Percentiles rank a stretch among this genome's conserved stretches.
phyloP scores from a whole-genome alignment of 2,797 vertebrate genomes.

The Thunnus albacares region DNA sequence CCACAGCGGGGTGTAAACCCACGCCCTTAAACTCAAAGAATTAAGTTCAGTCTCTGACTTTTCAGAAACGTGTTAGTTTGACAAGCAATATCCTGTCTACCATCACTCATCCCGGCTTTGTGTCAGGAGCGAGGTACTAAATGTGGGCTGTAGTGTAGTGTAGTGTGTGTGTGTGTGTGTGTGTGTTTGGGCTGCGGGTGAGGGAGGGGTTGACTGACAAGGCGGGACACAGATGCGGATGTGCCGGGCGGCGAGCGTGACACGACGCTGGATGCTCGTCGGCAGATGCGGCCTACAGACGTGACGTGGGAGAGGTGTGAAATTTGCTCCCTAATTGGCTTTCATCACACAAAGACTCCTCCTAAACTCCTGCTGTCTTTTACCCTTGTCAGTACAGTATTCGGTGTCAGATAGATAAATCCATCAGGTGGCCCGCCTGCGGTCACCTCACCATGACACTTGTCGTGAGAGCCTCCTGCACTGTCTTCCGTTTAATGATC shows the following conservation, averaged over 20 bases:
- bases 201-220: slow-evolving; percentile 61
- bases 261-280: slow-evolving; percentile 29
- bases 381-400: slow-evolving; percentile 27
- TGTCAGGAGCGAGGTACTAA: background rate
- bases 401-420: slow-evolving; percentile 30
- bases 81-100: slow-evolving; percentile 24
- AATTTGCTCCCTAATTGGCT: slow-evolving; percentile 69
- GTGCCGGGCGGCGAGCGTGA: slow-evolving; percentile 42
- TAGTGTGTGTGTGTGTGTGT: slow-evolving; percentile 5
- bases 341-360: slow-evolving; percentile 27
- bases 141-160: background rate
- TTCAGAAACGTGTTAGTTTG: slow-evolving; percentile 1
- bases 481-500: slow-evolving; percentile 30
- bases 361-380: slow-evolving; percentile 28
- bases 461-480: slow-evolving; percentile 13
- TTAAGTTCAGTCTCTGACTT: slow-evolving; percentile 5
- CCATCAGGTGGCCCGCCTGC: slow-evolving; percentile 49
- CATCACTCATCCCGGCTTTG: slow-evolving; percentile 16
- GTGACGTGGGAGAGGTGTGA: slow-evolving; percentile 51
- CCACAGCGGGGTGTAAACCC: background rate
- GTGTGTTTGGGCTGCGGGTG: background rate
- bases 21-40: background rate
- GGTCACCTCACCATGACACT: slow-evolving; percentile 27
- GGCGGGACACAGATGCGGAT: slow-evolving; percentile 74
- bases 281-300: slow-evolving; percentile 61